These are phyloP conservation scores for Eutolmus rufibarbis DNA, from an alignment of 2,888 invertebrate genomes.

Conservation along the genomic window DNA sequence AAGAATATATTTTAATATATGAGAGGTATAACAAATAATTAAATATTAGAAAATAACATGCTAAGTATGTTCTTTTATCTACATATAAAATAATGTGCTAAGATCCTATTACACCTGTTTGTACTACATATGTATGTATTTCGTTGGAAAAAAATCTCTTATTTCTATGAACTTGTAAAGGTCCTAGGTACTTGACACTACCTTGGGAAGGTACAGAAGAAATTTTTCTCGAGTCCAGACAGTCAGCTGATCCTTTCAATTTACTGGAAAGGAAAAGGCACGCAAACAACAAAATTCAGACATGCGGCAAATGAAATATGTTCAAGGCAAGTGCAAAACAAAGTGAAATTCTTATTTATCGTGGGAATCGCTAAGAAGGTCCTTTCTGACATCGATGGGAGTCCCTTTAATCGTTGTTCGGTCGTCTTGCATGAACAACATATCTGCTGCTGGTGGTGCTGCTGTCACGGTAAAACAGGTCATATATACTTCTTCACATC, in stretches of 20 bases:
- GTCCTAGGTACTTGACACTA: not conserved
- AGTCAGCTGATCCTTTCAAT: conserved; percentile 8
- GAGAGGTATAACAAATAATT: too few relatives aligned
- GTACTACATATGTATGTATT: too few relatives aligned
- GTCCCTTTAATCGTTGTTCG: conserved; percentile 12
- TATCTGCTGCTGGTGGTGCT: not conserved
- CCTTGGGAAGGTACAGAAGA: not conserved
- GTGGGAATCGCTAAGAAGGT: conserved; percentile 27
- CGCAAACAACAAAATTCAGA: not conserved
- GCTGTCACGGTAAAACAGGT: conserved; percentile 9
- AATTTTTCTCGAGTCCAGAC: not conserved
- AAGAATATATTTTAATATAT: too few relatives aligned
- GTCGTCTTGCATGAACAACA: not conserved
- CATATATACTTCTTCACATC: conserved; percentile 17
- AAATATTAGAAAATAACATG: too few relatives aligned
- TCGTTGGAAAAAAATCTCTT: not conserved
- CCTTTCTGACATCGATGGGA: conserved; percentile 6
- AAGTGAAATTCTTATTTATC: conserved; percentile 38
- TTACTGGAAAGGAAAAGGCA: not conserved
- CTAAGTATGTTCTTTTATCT: too few relatives aligned
- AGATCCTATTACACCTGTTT: not conserved
- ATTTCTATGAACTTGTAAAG: not conserved
- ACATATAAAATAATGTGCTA: too few relatives aligned
- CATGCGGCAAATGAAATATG: conserved; percentile 16
- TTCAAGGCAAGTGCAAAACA: conserved; percentile 34